These are phyloP conservation scores for Aramus guarauna DNA, from an alignment of 2,113 vertebrate species.

Conservation along the genomic window DNA sequence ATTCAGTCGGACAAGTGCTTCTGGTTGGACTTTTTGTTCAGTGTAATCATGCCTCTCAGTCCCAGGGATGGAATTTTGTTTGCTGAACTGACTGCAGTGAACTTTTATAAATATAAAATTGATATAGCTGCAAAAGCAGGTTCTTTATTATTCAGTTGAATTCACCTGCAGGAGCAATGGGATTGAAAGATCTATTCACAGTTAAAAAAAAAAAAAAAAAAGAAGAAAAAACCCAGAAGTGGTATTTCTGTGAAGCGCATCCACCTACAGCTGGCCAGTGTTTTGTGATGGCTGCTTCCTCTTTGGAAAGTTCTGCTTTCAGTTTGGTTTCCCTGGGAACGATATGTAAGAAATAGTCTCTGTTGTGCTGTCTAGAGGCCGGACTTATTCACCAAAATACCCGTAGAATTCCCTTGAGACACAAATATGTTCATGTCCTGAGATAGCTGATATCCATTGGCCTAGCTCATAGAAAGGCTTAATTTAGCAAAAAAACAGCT, in stretches of 20 bases:
- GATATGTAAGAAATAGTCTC: constrained; percentile 2
- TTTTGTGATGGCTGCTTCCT: neutral
- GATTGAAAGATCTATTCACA: neutral
- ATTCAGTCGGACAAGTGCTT: neutral
- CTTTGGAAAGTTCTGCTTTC: constrained; percentile 51
- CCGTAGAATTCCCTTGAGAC: neutral
- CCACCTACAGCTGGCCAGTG: constrained; percentile 12
- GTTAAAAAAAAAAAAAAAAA: neutral
- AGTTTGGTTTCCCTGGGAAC: constrained; percentile 49
- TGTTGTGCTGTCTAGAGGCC: constrained; percentile 17
- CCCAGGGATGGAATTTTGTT: neutral
- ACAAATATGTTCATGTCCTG: neutral
- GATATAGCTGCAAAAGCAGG: neutral
- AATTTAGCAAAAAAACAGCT: neutral
- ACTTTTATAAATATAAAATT: neutral
- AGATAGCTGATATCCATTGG: constrained; percentile 40
- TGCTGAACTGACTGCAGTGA: neutral
- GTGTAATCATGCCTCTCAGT: neutral
- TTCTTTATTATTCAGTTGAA: neutral
- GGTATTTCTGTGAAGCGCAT: constrained; percentile 3
- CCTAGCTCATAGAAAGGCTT: neutral
- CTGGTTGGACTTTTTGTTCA: neutral
- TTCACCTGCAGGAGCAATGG: neutral
- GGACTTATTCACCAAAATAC: constrained; percentile 36
- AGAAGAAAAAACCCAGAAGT: neutral